Evolutionary conservation across 1,140 invertebrate genomes (phyloP).

Genomic region (Philopotamus ludificatus): DNA sequence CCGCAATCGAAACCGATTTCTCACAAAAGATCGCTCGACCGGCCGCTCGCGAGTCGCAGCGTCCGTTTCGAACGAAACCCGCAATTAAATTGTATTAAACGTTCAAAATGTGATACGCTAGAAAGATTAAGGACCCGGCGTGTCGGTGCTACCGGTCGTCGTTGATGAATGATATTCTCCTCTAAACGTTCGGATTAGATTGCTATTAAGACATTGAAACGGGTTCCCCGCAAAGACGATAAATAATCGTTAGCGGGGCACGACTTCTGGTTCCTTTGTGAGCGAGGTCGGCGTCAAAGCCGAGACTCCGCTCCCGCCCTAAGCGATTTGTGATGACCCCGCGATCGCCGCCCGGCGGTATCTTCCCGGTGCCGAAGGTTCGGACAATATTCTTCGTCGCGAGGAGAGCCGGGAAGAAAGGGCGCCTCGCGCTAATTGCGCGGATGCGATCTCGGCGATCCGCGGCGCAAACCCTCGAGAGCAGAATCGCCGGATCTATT

Average conservation of each 20-base stretch:
- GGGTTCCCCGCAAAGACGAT: conserved; percentile 16
- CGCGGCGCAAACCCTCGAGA: conserved; percentile 4
- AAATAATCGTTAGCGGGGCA: conserved; percentile 17
- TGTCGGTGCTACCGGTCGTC: conserved; percentile 7
- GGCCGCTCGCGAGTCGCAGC: conserved; percentile 56
- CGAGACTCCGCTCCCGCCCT: not conserved
- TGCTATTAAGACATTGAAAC: conserved; percentile 27
- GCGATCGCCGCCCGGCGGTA: not conserved
- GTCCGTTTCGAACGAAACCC: conserved; percentile 21
- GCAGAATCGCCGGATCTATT: conserved; percentile 6
- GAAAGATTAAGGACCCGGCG: conserved; percentile 5
- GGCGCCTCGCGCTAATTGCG: conserved; percentile 11
- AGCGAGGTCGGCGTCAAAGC: not conserved
- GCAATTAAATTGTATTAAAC: conserved; percentile 28
- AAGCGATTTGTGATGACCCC: conserved; percentile 24
- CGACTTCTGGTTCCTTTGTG: conserved; percentile 3
- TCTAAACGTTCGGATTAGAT: conserved; percentile 14
- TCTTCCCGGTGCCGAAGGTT: not conserved
- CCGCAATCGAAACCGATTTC: not conserved
- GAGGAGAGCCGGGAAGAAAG: too few species aligned
- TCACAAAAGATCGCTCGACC: not conserved
- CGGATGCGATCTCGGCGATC: conserved; percentile 1
- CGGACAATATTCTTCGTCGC: not conserved
- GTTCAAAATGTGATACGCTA: conserved; percentile 25
- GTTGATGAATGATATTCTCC: conserved; percentile 3